A percentile compares a stretch with the other conserved stretches of the same genome.
Conservation (phyloP, 2,113 vertebrate genomes). For the Actenoides lindsayi region DNA sequence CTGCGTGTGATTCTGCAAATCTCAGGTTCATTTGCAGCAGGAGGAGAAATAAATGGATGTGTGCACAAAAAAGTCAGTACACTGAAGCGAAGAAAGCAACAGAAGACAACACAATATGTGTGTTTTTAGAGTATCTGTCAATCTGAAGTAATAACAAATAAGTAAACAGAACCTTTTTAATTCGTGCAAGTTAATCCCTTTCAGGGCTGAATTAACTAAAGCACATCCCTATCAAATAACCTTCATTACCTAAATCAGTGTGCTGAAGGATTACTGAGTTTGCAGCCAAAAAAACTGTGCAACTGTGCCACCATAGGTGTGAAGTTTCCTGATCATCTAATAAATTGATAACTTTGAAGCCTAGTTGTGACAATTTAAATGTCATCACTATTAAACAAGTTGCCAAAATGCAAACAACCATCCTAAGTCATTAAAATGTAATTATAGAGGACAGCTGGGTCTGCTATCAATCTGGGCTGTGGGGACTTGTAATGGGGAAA, state of each 20-base stretch:
- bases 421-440: slow-evolving; percentile 69
- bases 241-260: slow-evolving; percentile 48
- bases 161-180: slow-evolving; percentile 60
- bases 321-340: slow-evolving; percentile 65
- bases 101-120: slow-evolving; percentile 40
- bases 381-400: slow-evolving; percentile 72
- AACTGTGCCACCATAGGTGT: slow-evolving; percentile 20
- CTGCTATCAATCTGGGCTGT: slow-evolving; percentile 54
- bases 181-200: slow-evolving; percentile 18
- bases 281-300: slow-evolving; percentile 46
- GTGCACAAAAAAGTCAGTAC: not conserved
- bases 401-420: slow-evolving; percentile 69
- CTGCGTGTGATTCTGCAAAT: slow-evolving; percentile 1
- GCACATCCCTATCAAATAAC: slow-evolving; percentile 32
- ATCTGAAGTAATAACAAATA: slow-evolving; percentile 48
- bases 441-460: slow-evolving; percentile 70
- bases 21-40: slow-evolving; percentile 31
- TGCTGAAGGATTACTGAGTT: slow-evolving; percentile 31
- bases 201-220: slow-evolving; percentile 52
- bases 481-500: slow-evolving; percentile 46
- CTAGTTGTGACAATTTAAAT: slow-evolving; percentile 73
- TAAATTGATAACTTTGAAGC: slow-evolving; percentile 70
- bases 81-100: slow-evolving; percentile 33
- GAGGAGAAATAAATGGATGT: slow-evolving; percentile 17
- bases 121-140: slow-evolving; percentile 55